Percentiles rank a stretch among this genome's conserved stretches.
Evolutionary conservation across 2,113 vertebrate genomes (phyloP).

Genomic region (Galeopterus variegatus): DNA sequence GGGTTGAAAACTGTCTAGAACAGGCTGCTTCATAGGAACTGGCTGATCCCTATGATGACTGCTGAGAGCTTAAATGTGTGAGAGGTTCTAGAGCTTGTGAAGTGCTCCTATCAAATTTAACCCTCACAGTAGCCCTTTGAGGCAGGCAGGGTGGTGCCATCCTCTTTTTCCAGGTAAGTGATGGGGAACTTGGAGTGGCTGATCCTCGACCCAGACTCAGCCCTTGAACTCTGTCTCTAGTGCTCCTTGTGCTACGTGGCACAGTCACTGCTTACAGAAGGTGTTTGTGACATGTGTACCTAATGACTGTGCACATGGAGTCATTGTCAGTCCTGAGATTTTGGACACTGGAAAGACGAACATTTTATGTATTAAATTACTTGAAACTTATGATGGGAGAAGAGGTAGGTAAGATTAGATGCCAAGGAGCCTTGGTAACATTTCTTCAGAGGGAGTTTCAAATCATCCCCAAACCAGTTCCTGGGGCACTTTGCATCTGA

Average conservation of each 20-base stretch:
- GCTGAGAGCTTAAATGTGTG: not conserved
- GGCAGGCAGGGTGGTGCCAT: not conserved
- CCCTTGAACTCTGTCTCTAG: not conserved
- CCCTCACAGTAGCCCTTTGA: rapidly evolving
- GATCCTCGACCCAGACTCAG: too few relatives aligned
- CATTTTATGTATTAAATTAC: not conserved
- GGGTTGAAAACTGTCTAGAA: not conserved
- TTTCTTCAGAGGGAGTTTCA: conserved; percentile 71
- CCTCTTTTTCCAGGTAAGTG: not conserved
- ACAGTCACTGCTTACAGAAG: not conserved
- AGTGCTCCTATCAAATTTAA: too few relatives aligned
- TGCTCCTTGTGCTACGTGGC: rapidly evolving
- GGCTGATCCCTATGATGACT: rapidly evolving
- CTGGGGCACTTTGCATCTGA: conserved; percentile 62
- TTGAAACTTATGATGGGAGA: not conserved
- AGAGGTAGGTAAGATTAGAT: conserved; percentile 53
- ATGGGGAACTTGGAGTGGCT: not conserved
- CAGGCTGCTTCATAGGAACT: not conserved
- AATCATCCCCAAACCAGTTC: conserved; percentile 70
- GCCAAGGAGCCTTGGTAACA: not conserved
- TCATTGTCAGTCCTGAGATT: not conserved
- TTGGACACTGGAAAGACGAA: not conserved
- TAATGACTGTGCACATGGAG: rapidly evolving
- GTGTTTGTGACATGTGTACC: rapidly evolving
- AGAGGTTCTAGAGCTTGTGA: too few relatives aligned